Base-by-base conservation (phyloP, 2,888 invertebrate genomes). In the Venustoraphidia nigricollis region DNA sequence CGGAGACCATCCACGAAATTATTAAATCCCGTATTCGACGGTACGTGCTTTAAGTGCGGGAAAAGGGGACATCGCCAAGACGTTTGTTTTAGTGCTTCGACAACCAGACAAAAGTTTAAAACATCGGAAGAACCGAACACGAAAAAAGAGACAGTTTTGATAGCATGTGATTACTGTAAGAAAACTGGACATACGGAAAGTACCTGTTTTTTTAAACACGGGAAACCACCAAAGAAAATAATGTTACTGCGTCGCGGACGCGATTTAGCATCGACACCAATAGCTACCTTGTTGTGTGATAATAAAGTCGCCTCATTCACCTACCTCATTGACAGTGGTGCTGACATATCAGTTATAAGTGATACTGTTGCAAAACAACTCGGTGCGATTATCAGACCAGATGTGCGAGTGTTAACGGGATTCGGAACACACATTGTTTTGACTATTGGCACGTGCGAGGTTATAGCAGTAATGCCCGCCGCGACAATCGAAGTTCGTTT, bases 261-360 rank as follows among this genome's bases (percentile, higher is more conserved):
- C 6, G 6, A 27, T 27, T 27, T 27, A 27, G 3, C 27, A 27
- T 45, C 44, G 39, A 54, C 54, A 44, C 53, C 53, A 9, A 44
- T 55, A 13, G 54, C 53, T 9, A 54, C 53, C n/a, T 14, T 52
- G 34, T 37, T 54, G 36, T 49, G 45, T 36, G 49, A 54, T n/a
- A 36, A 51, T 6, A 37, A 49, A 35, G 48, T 43, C n/a, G 10
- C 11, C 9, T 39, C 44, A 14, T 51, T 54, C 38, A 44, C 46
- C 3, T 55, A 55, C 44, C 47, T 55, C 9, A 51, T 55, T 14
- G 52, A 55, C 44, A 55, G 54, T 45, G 54, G 55, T 51, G 54
- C 54, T 37, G 54, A 55, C 38, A 35, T 48, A 9, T 55, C 55
- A 41, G 40, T 55, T 37, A 43, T 52, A 17, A 54, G 43, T 36